These are phyloP conservation scores for Grammomys dolichurus DNA, from an alignment of 2,113 vertebrate species.

Conservation along the genomic window DNA sequence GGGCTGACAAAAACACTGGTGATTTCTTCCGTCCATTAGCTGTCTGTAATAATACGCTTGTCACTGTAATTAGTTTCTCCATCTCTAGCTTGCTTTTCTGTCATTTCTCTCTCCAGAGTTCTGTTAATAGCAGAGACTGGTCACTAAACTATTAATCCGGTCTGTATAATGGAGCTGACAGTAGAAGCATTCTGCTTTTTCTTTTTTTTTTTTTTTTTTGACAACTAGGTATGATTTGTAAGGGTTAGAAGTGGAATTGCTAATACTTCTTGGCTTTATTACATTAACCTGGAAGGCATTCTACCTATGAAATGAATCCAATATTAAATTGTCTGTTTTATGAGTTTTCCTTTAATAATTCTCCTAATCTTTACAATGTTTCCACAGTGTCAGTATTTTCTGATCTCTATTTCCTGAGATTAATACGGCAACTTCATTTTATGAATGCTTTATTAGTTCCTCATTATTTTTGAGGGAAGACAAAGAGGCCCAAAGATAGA, in stretches of 20 bases:
- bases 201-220: slow-evolving; percentile 63
- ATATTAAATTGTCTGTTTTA: slow-evolving; percentile 75
- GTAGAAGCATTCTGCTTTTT: slow-evolving; percentile 62
- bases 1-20: slow-evolving; percentile 67
- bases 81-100: slow-evolving; percentile 81
- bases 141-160: slow-evolving; percentile 75
- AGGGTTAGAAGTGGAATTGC: slow-evolving; percentile 83
- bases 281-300: slow-evolving; percentile 84
- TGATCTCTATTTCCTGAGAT: slow-evolving; percentile 78
- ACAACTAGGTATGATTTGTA: slow-evolving; percentile 81
- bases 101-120: slow-evolving; percentile 80
- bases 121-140: slow-evolving; percentile 79
- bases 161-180: slow-evolving; percentile 83
- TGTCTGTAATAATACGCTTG: slow-evolving; percentile 82
- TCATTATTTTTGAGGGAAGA: slow-evolving; percentile 58
- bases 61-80: slow-evolving; percentile 83
- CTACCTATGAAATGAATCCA: slow-evolving; percentile 74
- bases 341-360: slow-evolving; percentile 77
- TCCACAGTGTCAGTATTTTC: slow-evolving; percentile 75
- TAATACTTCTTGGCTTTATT: slow-evolving; percentile 81
- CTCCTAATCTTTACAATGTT: slow-evolving; percentile 77
- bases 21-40: slow-evolving; percentile 81
- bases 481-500: slow-evolving; percentile 13
- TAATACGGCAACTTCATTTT: slow-evolving; percentile 81
- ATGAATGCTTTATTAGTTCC: slow-evolving; percentile 67